Evolutionary conservation across 2,113 vertebrate genomes (phyloP).

Genomic region (Macrotis lagotis): DNA sequence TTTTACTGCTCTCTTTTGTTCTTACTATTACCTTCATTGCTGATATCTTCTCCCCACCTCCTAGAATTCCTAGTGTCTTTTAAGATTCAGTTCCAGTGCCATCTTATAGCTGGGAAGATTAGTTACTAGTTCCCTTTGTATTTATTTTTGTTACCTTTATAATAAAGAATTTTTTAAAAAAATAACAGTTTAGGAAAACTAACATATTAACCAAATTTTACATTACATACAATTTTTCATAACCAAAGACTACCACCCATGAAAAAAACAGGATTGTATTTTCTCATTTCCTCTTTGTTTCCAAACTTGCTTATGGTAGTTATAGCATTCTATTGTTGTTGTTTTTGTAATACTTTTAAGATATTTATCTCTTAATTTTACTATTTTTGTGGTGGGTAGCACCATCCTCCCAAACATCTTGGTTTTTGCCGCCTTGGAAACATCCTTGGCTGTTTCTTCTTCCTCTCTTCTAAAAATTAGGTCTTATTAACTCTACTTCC

Average conservation of each 20-base stretch:
- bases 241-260: background rate
- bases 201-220: background rate
- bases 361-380: background rate
- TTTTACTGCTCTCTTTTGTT: background rate
- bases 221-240: background rate
- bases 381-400: background rate
- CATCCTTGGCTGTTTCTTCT: background rate
- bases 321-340: background rate
- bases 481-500: background rate
- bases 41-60: background rate
- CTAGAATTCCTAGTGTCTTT: background rate
- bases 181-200: background rate
- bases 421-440: background rate
- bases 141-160: background rate
- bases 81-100: background rate
- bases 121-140: background rate
- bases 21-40: background rate
- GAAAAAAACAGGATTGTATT: background rate
- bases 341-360: background rate
- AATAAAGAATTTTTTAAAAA: background rate
- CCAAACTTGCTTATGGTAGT: background rate
- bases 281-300: background rate
- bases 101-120: background rate
- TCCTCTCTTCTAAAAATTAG: background rate
- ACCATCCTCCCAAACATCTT: background rate